A percentile compares a stretch with the other conserved stretches of the same genome.
phyloP scores from a whole-genome alignment of 1,140 invertebrate species.

The Calephelis virginiensis region DNA sequence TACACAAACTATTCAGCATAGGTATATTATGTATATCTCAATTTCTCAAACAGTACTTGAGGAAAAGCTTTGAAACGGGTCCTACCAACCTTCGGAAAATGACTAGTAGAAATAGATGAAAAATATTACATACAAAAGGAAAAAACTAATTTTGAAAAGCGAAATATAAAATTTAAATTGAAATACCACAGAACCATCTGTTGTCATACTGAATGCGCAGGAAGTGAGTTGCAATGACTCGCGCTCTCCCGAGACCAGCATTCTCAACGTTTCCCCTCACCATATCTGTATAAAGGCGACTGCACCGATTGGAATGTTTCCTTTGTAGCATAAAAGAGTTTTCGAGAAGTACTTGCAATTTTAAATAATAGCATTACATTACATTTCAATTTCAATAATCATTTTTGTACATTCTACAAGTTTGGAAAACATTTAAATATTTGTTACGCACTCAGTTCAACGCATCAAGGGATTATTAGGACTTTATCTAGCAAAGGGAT shows the following conservation, averaged over 20 bases:
- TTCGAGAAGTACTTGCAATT: conserved; percentile 40
- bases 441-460: not conserved
- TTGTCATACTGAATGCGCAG: conserved; percentile 43
- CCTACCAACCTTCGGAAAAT: too few relatives aligned
- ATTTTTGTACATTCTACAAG: too few relatives aligned
- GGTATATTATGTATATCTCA: too few relatives aligned
- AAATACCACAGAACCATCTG: conserved; percentile 24
- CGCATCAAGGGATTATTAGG: too few relatives aligned
- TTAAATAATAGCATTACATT: conserved; percentile 3
- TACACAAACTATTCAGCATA: too few relatives aligned
- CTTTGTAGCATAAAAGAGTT: conserved; percentile 56
- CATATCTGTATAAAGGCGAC: conserved; percentile 66
- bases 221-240: conserved; percentile 49
- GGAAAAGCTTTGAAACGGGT: too few relatives aligned
- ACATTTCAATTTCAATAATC: too few relatives aligned
- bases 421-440: not conserved
- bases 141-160: not conserved
- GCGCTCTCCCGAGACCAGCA: conserved; percentile 33
- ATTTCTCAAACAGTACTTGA: too few relatives aligned
- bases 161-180: not conserved
- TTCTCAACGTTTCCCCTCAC: conserved; percentile 31
- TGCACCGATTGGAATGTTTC: conserved; percentile 58
- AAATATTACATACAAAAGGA: too few relatives aligned
- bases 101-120: not conserved
- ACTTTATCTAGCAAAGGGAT: too few relatives aligned